Percentiles rank a stretch among this genome's conserved stretches.
These are phyloP conservation scores for Linhomoeus sp. DNA, from an alignment of 2,888 invertebrate species.

Conservation along the genomic window DNA sequence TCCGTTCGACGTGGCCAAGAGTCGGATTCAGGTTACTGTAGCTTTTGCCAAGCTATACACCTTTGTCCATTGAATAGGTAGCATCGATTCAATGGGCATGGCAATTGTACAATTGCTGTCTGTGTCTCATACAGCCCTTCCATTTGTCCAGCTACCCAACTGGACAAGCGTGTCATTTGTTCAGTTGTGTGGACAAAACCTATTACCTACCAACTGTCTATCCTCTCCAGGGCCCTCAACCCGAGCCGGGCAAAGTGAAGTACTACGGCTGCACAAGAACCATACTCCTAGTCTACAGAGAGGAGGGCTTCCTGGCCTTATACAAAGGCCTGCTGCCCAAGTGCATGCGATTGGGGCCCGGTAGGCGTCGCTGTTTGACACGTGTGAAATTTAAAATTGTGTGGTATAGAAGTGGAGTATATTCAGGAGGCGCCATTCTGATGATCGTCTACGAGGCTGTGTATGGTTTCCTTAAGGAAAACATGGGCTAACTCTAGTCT, in stretches of 20 bases:
- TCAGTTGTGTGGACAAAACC: no score
- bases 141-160: no score
- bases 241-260: constrained; percentile 47
- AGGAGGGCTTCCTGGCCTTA: constrained; percentile 69
- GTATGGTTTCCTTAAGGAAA: constrained; percentile 50
- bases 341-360: constrained; percentile 65
- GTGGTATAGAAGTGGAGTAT: no score
- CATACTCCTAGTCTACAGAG: constrained; percentile 51
- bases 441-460: constrained; percentile 71
- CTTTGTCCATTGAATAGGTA: no score
- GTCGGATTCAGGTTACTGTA: constrained; percentile 70
- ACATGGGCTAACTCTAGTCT: no score
- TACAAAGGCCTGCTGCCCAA: constrained; percentile 83
- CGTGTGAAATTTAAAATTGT: no score
- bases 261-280: constrained; percentile 56
- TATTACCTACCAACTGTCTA: no score
- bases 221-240: constrained; percentile 58
- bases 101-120: no score
- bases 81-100: no score
- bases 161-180: no score
- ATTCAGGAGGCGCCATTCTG: constrained; percentile 91
- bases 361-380: constrained; percentile 14
- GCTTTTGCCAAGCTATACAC: no score
- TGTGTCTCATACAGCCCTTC: no score
- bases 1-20: constrained; percentile 88